Evolutionary conservation across 2,797 vertebrate species (phyloP), one percentile per base, ranked within the genome.

Genomic region (Nannoperca australis): DNA sequence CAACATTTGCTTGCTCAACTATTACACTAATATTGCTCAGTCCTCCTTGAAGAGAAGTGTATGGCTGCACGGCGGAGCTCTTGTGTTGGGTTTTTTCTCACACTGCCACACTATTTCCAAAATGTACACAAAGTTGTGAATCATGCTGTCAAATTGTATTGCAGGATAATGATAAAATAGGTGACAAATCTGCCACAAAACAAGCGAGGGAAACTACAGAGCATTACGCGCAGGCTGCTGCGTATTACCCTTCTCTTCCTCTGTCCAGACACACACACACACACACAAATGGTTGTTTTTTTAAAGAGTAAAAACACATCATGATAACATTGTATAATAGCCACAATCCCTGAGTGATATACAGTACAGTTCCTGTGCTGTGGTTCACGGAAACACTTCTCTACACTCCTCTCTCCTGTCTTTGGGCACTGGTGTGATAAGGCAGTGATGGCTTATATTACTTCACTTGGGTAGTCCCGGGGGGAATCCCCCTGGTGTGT

Each of bases 391-490:
- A 90, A 88, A 91, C 85, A 78, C 86, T 82, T 85, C 83, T 71
- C 68, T 85, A 87, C 88, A 85, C 91, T 91, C 79, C 74, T 79
- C 84, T 80, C 79, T 76, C 90, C 89, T 94, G 90, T 94, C 83
- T 92, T 92, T 92, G 91, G 87, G 89, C 94, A 92, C 76, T 90
- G 90, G 91, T 89, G 91, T 93, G 93, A 93, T 93, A 93, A 94
- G 91, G 88, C 88, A 77, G 86, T 64, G 90, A 85, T 90, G 91
- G 92, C 77, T 94, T 92, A 86, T 87, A 81, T 93, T 94, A 90
- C 89, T 87, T 78, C 85, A 87, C 82, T 89, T 72, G 90, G 92
- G 89, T 81, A 76, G 86, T 92, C 89, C 89, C 86, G 51, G 60
- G 91, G 93, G 94, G 93, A 93, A 93, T 93, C 93, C 93, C 91